These are phyloP conservation scores for Podotricha telesiphe DNA, from an alignment of 2,888 invertebrate species.

Conservation along the genomic window DNA sequence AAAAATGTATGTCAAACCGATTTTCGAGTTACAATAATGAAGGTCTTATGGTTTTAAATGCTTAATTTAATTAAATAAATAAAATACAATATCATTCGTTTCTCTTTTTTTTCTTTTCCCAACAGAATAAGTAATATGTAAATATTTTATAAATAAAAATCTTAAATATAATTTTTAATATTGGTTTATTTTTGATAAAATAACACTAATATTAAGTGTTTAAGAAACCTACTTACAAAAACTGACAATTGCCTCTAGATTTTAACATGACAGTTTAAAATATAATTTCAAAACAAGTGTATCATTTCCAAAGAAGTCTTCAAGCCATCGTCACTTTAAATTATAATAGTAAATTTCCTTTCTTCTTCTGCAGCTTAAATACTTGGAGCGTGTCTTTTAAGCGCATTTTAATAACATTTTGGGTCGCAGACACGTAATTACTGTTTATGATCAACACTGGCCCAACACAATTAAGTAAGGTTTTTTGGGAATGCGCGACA, in stretches of 20 bases:
- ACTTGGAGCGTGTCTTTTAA: conserved; percentile 67
- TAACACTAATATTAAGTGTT: too few relatives aligned
- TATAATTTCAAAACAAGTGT: conserved; percentile 22
- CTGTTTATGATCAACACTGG: conserved; percentile 79
- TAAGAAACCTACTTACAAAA: neutral
- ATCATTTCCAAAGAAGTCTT: conserved; percentile 35
- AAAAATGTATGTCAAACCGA: conserved; percentile 32
- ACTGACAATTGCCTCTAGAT: neutral
- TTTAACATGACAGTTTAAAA: neutral
- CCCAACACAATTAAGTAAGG: conserved; percentile 75
- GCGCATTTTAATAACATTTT: conserved; percentile 79
- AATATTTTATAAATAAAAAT: neutral
- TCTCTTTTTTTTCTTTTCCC: neutral
- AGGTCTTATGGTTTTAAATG: conserved; percentile 31
- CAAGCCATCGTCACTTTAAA: conserved; percentile 44
- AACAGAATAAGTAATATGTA: neutral
- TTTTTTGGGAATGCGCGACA: conserved; percentile 76
- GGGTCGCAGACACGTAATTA: conserved; percentile 73
- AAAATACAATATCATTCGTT: conserved; percentile 3
- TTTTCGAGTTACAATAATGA: conserved; percentile 31
- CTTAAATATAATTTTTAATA: neutral
- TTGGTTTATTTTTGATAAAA: too few relatives aligned
- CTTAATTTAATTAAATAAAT: conserved; percentile 29
- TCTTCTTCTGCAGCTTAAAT: conserved; percentile 32
- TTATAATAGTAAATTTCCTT: conserved; percentile 38